Percentiles rank a stretch among this genome's conserved stretches.
These are phyloP conservation scores for Marronus borbonicus DNA, from an alignment of 2,888 invertebrate genomes.

Conservation along the genomic window DNA sequence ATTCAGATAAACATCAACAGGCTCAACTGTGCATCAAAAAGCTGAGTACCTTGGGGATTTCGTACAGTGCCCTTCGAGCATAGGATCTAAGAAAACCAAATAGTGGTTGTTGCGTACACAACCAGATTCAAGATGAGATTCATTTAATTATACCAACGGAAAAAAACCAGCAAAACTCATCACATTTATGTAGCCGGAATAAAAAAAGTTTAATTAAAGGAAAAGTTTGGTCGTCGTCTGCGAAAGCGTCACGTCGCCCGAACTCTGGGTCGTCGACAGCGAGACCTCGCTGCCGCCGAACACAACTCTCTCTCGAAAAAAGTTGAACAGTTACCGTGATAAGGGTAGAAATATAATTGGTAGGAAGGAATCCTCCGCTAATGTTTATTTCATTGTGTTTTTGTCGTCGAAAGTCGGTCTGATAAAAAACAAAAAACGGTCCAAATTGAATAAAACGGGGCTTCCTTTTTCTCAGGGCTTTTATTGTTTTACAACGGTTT, in stretches of 20 bases:
- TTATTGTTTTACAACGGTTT: constrained; percentile 23
- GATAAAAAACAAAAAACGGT: constrained; percentile 20
- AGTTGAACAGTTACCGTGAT: constrained; percentile 47
- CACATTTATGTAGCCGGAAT: constrained; percentile 40
- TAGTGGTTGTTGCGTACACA: too few species aligned
- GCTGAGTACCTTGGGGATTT: too few species aligned
- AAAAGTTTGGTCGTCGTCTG: constrained; percentile 38
- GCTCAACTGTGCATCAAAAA: too few species aligned
- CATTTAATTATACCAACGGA: constrained; percentile 33
- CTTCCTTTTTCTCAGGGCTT: constrained; percentile 12
- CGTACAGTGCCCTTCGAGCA: too few species aligned
- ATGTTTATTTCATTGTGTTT: constrained; percentile 41
- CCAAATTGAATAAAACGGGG: constrained; percentile 25
- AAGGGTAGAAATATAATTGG: constrained; percentile 45
- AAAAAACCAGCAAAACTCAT: constrained; percentile 31
- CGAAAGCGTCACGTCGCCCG: constrained; percentile 29
- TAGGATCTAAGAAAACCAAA: too few species aligned
- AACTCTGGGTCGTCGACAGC: neutral
- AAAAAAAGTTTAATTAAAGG: constrained; percentile 46
- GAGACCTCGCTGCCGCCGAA: neutral
- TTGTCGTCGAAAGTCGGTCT: constrained; percentile 39
- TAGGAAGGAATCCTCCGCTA: constrained; percentile 40
- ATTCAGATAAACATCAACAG: too few species aligned
- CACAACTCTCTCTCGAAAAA: constrained; percentile 15
- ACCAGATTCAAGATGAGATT: neutral